Evolutionary conservation across 2,888 invertebrate species (phyloP).

Genomic region (Erebia ligea): DNA sequence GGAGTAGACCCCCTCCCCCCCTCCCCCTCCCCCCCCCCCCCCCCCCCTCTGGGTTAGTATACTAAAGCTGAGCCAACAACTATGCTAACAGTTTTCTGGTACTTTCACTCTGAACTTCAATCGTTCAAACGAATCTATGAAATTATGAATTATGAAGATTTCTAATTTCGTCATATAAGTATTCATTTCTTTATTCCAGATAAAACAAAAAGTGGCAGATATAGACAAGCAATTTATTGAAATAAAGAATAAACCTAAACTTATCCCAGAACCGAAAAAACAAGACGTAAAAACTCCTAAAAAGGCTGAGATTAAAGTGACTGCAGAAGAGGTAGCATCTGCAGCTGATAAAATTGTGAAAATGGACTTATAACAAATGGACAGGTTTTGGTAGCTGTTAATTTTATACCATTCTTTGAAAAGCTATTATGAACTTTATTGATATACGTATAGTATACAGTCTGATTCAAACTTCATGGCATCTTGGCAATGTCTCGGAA

Average conservation of each 20-base stretch:
- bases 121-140: too few relatives aligned
- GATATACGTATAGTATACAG: neutral
- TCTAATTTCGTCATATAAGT: too few relatives aligned
- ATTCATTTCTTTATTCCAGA: constrained; percentile 52
- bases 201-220: constrained; percentile 72
- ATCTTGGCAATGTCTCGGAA: too few relatives aligned
- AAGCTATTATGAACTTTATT: neutral
- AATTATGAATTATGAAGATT: too few relatives aligned
- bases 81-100: too few relatives aligned
- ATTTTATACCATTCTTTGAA: neutral
- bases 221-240: constrained; percentile 73
- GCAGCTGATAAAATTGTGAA: constrained; percentile 64
- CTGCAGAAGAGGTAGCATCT: constrained; percentile 67
- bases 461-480: neutral
- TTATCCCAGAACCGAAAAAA: constrained; percentile 45
- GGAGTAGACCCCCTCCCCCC: too few relatives aligned
- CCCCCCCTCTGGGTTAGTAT: too few relatives aligned
- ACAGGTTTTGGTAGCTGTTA: neutral
- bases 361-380: constrained; percentile 65
- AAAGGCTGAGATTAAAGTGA: constrained; percentile 54
- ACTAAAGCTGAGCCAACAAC: too few relatives aligned
- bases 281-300: constrained; percentile 51
- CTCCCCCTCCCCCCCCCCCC: too few relatives aligned
- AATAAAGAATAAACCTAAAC: constrained; percentile 60
- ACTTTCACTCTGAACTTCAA: too few relatives aligned